Evolutionary conservation across 2,888 invertebrate species (phyloP).

Genomic region (Amaurobius ferox): DNA sequence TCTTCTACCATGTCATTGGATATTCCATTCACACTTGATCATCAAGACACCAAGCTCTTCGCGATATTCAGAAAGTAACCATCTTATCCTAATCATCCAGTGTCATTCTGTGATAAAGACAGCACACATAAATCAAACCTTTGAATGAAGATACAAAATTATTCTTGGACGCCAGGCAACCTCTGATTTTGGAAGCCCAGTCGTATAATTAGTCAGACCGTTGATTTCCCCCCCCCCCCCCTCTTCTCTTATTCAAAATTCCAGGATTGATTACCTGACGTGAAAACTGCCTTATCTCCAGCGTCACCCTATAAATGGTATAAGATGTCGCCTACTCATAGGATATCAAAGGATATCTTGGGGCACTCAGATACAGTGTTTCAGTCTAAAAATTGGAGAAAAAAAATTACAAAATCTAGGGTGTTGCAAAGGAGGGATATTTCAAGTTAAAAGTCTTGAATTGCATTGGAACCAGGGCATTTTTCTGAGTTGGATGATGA

Average conservation of each 20-base stretch:
- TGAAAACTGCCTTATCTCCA: not conserved
- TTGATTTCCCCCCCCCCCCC: not conserved
- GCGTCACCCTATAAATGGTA: not conserved
- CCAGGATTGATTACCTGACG: not conserved
- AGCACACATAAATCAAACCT: not conserved
- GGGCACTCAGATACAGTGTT: no score
- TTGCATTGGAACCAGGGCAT: no score
- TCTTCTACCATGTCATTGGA: no score
- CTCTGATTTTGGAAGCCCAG: not conserved
- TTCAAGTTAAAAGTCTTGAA: no score
- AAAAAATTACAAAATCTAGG: no score
- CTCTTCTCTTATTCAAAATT: not conserved
- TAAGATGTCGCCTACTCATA: not conserved
- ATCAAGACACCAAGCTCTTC: no score
- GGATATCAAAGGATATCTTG: not conserved
- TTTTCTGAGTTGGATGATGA: no score
- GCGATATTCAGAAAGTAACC: no score
- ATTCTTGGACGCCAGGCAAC: not conserved
- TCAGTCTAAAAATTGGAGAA: no score
- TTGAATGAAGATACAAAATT: conserved; percentile 13
- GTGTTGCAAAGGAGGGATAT: no score
- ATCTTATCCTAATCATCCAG: not conserved
- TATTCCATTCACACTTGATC: no score
- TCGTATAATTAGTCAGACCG: conserved; percentile 2
- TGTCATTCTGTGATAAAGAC: not conserved